Base-by-base conservation (phyloP, 2,113 vertebrate genomes). In the Rhinoptilus africanus region DNA sequence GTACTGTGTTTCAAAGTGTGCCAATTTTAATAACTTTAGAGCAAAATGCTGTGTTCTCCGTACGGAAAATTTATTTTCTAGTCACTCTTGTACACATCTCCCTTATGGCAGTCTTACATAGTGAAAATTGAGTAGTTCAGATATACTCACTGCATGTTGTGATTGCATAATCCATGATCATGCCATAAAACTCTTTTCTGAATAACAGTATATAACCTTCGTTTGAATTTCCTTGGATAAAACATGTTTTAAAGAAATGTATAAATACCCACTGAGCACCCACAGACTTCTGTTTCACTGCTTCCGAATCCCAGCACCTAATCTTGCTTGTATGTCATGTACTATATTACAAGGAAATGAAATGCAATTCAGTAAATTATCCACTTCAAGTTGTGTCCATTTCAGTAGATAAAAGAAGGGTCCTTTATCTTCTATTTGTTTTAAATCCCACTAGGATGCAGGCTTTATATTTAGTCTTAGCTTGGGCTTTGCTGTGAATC, bases 281-380 rank as follows among this genome's bases (percentile, higher is more conserved):
- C 91, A 96, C 27, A 74, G 68, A 81, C 59, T 88, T 93, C 68
- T 95, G 64, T 95, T 91, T 81, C 88, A 68, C 64, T 95, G 43
- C 35, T 95, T 84, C 76, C 92, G 93, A 95, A 89, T 95, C 76
- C 56, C 43, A 63, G 83, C 20, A 78, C 76, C 86, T 95, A 88
- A 92, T 96, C 89, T 91, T 85, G 86, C 62, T 94, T 97, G 85
- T 89, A 91, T 94, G 86, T 85, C 94, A 91, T 96, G 92, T 95
- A 92, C 77, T 92, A 54, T 59, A 92, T 95, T 95, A 89, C 89
- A 89, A 73, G 91, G 84, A 97, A 94, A 94, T 91, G 77, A 89
- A 97, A 97, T 85, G 86, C 66, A 92, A 95, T 95, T 97, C 94
- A 88, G 92, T 95, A 96, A 97, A 97, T 95, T 93, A 95, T 95